Percentiles rank a stretch among this genome's conserved stretches.
Evolutionary conservation across 2,888 invertebrate genomes (phyloP).

Genomic region (Aleiodes leptofemur): DNA sequence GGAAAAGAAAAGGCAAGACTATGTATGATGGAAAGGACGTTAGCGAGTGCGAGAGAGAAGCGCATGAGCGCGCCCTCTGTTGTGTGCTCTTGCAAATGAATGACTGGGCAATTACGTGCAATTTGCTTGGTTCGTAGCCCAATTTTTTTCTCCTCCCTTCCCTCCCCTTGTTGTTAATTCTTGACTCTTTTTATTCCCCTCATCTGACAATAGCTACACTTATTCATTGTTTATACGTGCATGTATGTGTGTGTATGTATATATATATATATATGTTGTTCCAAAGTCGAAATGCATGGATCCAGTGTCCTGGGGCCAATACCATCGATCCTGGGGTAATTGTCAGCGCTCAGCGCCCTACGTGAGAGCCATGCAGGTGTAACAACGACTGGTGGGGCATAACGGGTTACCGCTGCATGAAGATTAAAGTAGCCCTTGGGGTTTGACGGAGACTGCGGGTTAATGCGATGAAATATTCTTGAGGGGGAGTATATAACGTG

Average conservation of each 20-base stretch:
- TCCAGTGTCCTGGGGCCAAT: constrained; percentile 60
- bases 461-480: constrained; percentile 56
- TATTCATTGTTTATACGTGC: constrained; percentile 32
- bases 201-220: constrained; percentile 51
- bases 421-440: constrained; percentile 44
- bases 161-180: constrained; percentile 44
- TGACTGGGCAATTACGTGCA: constrained; percentile 71
- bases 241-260: no score
- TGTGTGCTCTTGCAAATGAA: constrained; percentile 68
- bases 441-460: constrained; percentile 51
- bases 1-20: constrained; percentile 10
- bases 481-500: constrained; percentile 20
- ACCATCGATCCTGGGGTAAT: constrained; percentile 73
- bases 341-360: constrained; percentile 73
- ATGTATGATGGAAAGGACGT: constrained; percentile 42
- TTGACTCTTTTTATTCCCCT: constrained; percentile 10
- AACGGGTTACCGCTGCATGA: constrained; percentile 28
- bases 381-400: constrained; percentile 55
- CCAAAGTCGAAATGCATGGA: neutral
- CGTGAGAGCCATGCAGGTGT: constrained; percentile 65
- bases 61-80: constrained; percentile 49
- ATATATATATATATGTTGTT: no score
- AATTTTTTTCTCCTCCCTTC: constrained; percentile 53
- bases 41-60: constrained; percentile 50
- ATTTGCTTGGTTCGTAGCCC: constrained; percentile 65